Percentiles rank a stretch among this genome's conserved stretches.
Evolutionary conservation across 2,113 vertebrate species (phyloP).

Genomic region (Heloderma charlesbogerti): DNA sequence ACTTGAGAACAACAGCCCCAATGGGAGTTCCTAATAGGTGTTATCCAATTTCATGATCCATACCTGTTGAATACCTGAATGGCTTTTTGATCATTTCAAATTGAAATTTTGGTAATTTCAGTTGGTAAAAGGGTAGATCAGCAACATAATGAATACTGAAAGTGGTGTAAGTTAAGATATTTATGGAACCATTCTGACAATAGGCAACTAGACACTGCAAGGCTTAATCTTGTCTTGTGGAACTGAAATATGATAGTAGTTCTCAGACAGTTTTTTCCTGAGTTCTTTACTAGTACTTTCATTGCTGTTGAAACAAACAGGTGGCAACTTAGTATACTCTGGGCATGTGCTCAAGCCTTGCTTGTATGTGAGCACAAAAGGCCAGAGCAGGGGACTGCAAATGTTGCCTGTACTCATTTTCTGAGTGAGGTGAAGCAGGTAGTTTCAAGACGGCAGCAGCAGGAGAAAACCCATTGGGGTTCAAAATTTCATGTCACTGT

Average conservation of each 20-base stretch:
- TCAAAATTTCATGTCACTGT: neutral
- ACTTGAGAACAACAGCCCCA: constrained; percentile 41
- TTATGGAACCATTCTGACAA: neutral
- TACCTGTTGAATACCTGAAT: constrained; percentile 34
- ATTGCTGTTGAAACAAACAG: neutral
- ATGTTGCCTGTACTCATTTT: neutral
- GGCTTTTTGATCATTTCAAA: no score
- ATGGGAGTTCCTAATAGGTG: neutral
- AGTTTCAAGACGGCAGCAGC: neutral
- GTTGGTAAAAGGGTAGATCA: neutral
- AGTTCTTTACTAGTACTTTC: neutral
- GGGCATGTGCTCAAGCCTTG: neutral
- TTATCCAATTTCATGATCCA: neutral
- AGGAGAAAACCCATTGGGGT: neutral
- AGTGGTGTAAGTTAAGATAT: neutral
- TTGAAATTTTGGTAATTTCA: no score
- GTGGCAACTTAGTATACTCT: neutral
- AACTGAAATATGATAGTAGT: neutral
- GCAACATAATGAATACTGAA: neutral
- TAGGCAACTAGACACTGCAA: neutral
- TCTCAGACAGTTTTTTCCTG: neutral
- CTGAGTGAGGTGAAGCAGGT: neutral
- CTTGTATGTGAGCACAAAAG: neutral
- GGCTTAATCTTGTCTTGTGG: neutral
- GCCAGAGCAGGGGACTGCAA: neutral